These are phyloP conservation scores for Tyria jacobaeae DNA, from an alignment of 2,888 invertebrate genomes.

Conservation along the genomic window DNA sequence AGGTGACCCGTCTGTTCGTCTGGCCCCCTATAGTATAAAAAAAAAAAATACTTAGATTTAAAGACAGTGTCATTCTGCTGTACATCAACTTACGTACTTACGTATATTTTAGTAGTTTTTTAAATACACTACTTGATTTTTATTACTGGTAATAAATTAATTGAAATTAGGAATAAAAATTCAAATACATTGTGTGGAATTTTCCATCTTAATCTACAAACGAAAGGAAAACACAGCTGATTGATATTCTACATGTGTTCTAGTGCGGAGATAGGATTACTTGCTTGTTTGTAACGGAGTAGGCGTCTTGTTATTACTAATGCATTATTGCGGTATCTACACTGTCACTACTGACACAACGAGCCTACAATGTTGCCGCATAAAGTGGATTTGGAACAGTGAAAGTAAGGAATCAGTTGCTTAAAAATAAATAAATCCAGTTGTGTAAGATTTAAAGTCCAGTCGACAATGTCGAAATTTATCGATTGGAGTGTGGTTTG, in stretches of 20 bases:
- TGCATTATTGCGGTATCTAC: conserved; percentile 45
- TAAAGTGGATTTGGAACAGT: neutral
- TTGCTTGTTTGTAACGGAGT: conserved; percentile 39
- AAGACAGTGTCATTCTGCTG: no score
- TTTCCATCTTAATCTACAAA: conserved; percentile 12
- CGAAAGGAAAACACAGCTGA: conserved; percentile 39
- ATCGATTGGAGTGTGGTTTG: neutral
- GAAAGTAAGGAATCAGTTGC: neutral
- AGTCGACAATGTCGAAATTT: neutral
- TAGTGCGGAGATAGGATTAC: conserved; percentile 26
- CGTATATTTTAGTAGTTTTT: no score
- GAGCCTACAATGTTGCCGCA: neutral
- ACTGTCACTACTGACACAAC: conserved; percentile 5
- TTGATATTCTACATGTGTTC: conserved; percentile 37
- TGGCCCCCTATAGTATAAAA: no score
- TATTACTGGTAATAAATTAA: no score
- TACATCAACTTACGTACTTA: no score
- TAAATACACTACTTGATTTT: neutral
- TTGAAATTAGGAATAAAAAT: neutral
- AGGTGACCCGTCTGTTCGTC: no score
- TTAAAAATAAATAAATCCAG: neutral
- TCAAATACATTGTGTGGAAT: conserved; percentile 3
- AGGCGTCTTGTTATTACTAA: conserved; percentile 41
- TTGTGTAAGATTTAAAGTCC: neutral
- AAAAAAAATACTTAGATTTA: no score